Evolutionary conservation across 2,797 vertebrate genomes (phyloP).

Genomic region (Fistularia commersonii): DNA sequence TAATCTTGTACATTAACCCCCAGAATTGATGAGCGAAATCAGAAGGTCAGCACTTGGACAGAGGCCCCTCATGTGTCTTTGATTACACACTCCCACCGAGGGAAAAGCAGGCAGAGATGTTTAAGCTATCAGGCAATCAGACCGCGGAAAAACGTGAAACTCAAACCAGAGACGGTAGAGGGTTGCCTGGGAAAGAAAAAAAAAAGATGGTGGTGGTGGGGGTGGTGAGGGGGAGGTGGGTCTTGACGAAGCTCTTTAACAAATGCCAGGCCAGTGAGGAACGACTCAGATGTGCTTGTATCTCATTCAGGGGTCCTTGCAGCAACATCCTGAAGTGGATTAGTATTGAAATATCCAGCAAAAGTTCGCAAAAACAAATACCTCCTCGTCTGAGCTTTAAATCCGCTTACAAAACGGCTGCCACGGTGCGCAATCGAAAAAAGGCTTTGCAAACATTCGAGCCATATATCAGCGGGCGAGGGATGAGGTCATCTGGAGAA

Average conservation of each 20-base stretch:
- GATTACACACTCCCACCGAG: constrained; percentile 74
- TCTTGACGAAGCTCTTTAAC: constrained; percentile 55
- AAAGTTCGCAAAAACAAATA: constrained; percentile 41
- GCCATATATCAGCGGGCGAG: constrained; percentile 16
- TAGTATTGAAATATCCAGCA: constrained; percentile 44
- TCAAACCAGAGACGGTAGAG: constrained; percentile 69
- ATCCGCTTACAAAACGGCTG: constrained; percentile 24
- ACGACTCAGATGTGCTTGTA: constrained; percentile 46
- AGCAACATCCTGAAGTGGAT: constrained; percentile 30
- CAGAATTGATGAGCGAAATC: constrained; percentile 74
- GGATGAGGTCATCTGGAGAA: constrained; percentile 27
- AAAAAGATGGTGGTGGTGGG: neutral
- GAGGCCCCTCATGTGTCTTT: constrained; percentile 73
- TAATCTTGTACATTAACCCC: constrained; percentile 64
- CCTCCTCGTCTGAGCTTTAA: constrained; percentile 41
- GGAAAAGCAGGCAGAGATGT: constrained; percentile 66
- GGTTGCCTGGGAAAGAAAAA: constrained; percentile 51
- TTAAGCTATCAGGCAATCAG: constrained; percentile 78
- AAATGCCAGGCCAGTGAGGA: constrained; percentile 54
- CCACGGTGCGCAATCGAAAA: constrained; percentile 31
- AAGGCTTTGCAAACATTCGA: constrained; percentile 30
- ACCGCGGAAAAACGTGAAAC: constrained; percentile 72
- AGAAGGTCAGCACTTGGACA: constrained; percentile 73
- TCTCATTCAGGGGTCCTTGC: constrained; percentile 51
- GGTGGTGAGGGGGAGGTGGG: constrained; percentile 30